Evolutionary conservation across 2,888 invertebrate species (phyloP).

Genomic region (Baronia brevicornis): DNA sequence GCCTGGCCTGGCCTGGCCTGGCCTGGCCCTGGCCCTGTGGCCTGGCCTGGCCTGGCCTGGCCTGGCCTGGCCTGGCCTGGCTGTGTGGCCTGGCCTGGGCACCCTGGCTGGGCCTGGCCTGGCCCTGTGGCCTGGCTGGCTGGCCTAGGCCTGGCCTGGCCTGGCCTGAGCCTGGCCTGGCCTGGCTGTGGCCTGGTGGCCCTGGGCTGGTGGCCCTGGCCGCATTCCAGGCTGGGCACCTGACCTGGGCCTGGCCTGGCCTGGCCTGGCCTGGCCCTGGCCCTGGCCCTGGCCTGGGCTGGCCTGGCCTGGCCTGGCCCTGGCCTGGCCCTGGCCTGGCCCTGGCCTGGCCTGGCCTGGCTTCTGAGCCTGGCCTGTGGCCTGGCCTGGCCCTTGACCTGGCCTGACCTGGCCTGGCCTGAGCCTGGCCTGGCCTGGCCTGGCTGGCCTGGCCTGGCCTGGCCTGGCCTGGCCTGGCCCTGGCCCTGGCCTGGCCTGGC

Average conservation of each 20-base stretch:
- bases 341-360: constrained; percentile 13
- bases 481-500: constrained; percentile 15
- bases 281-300: constrained; percentile 5
- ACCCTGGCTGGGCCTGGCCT: too few species aligned
- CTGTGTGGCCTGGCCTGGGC: constrained; percentile 6
- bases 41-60: constrained; percentile 3
- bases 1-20: constrained; percentile 1
- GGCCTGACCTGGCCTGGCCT: constrained; percentile 16
- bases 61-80: constrained; percentile 3
- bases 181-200: not conserved
- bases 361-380: too few species aligned
- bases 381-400: constrained; percentile 15
- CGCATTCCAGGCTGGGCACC: constrained; percentile 3
- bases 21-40: constrained; percentile 2
- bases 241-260: constrained; percentile 6
- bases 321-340: constrained; percentile 12
- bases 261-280: constrained; percentile 9
- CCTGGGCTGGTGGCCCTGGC: constrained; percentile 5
- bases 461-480: constrained; percentile 14
- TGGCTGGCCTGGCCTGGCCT: constrained; percentile 14
- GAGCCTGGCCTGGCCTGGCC: constrained; percentile 12
- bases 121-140: constrained; percentile 3
- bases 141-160: constrained; percentile 7
- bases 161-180: constrained; percentile 9
- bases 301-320: constrained; percentile 1